These are phyloP conservation scores for Stenchaetothrips biformis DNA, from an alignment of 2,888 invertebrate species.

Conservation along the genomic window DNA sequence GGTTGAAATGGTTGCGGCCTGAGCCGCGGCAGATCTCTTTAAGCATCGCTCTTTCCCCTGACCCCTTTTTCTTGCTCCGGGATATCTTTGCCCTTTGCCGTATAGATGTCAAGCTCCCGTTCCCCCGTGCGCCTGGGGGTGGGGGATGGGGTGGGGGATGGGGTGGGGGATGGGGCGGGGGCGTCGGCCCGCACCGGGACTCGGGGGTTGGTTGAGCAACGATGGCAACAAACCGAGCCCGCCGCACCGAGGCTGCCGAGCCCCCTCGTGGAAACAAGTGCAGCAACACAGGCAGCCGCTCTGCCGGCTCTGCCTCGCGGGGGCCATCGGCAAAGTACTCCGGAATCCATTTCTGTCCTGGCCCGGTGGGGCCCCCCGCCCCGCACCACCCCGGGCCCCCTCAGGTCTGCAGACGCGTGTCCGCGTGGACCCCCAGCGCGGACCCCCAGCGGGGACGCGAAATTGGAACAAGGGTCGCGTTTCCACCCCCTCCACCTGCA, in stretches of 20 bases:
- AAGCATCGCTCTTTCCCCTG: too few relatives aligned
- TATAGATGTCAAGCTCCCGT: too few relatives aligned
- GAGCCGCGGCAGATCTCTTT: too few relatives aligned
- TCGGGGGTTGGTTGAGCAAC: not conserved
- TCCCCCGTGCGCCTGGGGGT: not conserved
- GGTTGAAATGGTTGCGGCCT: too few relatives aligned
- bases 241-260: not conserved
- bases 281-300: not conserved
- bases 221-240: not conserved
- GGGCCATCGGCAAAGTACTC: slow-evolving; percentile 7
- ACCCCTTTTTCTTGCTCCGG: too few relatives aligned
- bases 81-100: too few relatives aligned
- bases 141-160: not conserved
- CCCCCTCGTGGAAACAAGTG: not conserved
- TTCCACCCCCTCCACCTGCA: too few relatives aligned
- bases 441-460: too few relatives aligned
- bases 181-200: not conserved
- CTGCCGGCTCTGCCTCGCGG: not conserved
- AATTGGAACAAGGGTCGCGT: too few relatives aligned
- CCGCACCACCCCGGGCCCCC: not conserved
- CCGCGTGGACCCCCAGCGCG: not conserved
- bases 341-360: not conserved
- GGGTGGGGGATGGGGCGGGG: not conserved
- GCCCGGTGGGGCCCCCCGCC: not conserved
- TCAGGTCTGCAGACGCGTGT: not conserved